Evolutionary conservation across 2,797 vertebrate genomes (phyloP), one percentile per base, ranked within the genome.

Genomic region (Sebastes hubbsi): DNA sequence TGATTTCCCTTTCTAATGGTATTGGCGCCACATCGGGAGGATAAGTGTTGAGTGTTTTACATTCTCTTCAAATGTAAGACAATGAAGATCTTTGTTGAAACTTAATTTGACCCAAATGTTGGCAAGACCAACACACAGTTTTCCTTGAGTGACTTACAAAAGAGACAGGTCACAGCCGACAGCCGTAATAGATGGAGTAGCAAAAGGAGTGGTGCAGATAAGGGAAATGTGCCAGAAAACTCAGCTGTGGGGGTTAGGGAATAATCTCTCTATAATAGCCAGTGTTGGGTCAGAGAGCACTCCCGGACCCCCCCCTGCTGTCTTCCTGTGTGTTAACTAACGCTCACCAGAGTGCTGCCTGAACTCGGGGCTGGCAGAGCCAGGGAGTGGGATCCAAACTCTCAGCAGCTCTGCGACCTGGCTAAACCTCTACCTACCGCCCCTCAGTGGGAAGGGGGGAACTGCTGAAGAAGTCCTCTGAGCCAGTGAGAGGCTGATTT

Each of bases 291-390:
- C 94, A 95, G 87, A 94, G 91, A 92, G 91, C 87, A 90, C 88
- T 80, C 84, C 81, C 56, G n/a, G 73, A 68, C 36, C 36, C 71
- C 52, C 18, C 58, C 87, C 80, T 2, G 81, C 91, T 88, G 92
- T 90, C 83, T 89, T 93, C 91, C 82, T 85, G 76, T 89, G 89
- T 91, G 86, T 95, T 96, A 96, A 96, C 90, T 96, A 96, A 95
- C 61, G 68, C 87, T 95, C 94, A 93, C 73, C 93, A 92, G 85
- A 90, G 85, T 88, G 85, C 75, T 65, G 87, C 77, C 73, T 91
- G 90, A 87, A 91, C 89, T 88, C 62, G 2, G 82, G 74, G 85
- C 87, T 85, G 85, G 91, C 86, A 91, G 82, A 88, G 87, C 82
- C 91, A 83, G 62, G 9, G 77, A 90, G 72, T 74, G 89, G 89